phyloP scores from a whole-genome alignment of 2,113 vertebrate genomes.

The Dromaius novaehollandiae region DNA sequence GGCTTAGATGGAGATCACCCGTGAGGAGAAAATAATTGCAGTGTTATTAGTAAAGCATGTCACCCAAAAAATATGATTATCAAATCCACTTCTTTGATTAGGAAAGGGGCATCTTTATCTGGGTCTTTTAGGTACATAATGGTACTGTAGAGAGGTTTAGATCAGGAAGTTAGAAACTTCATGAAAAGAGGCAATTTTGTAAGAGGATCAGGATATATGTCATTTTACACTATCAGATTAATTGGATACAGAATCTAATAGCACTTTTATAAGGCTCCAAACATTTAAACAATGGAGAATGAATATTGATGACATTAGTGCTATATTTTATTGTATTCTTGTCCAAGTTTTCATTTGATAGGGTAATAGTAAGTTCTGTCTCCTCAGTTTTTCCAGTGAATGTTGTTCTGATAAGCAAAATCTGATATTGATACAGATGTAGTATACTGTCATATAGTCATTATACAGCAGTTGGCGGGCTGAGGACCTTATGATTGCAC shows the following conservation, averaged over 20 bases:
- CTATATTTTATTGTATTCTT: background rate
- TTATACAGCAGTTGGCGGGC: no score
- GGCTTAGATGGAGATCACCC: background rate
- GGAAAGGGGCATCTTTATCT: background rate
- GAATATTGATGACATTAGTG: background rate
- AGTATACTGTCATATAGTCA: no score
- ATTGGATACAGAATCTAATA: background rate
- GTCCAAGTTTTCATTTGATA: background rate
- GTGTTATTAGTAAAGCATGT: background rate
- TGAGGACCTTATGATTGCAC: background rate
- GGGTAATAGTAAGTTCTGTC: background rate
- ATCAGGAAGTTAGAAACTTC: background rate
- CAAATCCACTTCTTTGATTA: background rate
- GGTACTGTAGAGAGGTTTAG: background rate
- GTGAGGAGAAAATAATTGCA: background rate
- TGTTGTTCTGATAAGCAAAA: background rate
- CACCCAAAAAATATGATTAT: background rate
- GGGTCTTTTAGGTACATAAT: background rate
- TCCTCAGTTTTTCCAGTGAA: background rate
- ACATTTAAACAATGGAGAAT: background rate
- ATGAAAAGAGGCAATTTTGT: background rate
- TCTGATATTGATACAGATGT: background rate
- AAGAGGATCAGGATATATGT: background rate
- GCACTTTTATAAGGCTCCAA: background rate
- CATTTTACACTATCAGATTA: background rate